phyloP scores from a whole-genome alignment of 2,113 vertebrate genomes.

The Thinocorus orbignyianus region DNA sequence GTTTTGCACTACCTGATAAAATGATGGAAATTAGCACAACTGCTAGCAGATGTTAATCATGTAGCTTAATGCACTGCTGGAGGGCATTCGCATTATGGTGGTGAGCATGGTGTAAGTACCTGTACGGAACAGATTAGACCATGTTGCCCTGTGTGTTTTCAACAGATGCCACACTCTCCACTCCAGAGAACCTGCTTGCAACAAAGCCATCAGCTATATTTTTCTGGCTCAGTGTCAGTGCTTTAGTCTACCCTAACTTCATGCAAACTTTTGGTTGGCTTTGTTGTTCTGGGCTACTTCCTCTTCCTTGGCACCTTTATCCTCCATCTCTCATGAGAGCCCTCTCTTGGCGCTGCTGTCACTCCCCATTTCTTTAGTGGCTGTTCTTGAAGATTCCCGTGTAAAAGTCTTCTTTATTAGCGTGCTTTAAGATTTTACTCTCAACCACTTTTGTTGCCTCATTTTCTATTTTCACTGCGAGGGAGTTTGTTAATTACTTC shows the following conservation, averaged over 20 bases:
- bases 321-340: not conserved
- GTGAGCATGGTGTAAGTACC: conserved; percentile 1
- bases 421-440: not conserved
- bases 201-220: not conserved
- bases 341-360: not conserved
- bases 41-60: conserved; percentile 60
- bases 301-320: not conserved
- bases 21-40: conserved; percentile 25
- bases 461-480: not conserved
- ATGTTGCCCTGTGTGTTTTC: conserved; percentile 2
- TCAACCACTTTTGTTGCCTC: not conserved
- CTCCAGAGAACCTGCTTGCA: not conserved
- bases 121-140: conserved; percentile 11
- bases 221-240: not conserved
- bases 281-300: not conserved
- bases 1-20: not conserved
- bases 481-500: not conserved
- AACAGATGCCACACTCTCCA: not conserved
- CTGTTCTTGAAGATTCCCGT: not conserved
- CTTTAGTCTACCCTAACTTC: not conserved
- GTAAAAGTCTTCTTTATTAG: not conserved
- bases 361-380: not conserved
- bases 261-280: not conserved
- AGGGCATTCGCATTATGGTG: conserved; percentile 16
- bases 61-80: conserved; percentile 59